phyloP scores from a whole-genome alignment of 2,113 vertebrate genomes.

The Gracilinanus agilis region DNA sequence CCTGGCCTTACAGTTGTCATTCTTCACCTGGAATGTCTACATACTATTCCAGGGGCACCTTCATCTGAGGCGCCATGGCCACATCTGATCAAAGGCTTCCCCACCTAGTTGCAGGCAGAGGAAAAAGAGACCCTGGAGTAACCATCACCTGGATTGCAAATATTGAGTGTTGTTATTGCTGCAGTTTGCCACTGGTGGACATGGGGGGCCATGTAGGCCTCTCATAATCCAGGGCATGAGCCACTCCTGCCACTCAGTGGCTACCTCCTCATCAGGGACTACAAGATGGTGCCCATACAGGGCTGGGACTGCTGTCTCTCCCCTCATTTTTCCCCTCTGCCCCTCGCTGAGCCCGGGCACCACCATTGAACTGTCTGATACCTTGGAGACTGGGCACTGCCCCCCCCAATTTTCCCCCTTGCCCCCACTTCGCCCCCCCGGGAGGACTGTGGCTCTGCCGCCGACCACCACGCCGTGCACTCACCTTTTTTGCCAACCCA shows the following conservation, averaged over 20 bases:
- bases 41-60: slow-evolving; percentile 60
- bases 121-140: slow-evolving; percentile 76
- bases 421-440: slow-evolving; percentile 80
- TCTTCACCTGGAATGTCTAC: slow-evolving; percentile 65
- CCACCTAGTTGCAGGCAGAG: slow-evolving; percentile 76
- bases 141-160: slow-evolving; percentile 71
- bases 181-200: slow-evolving; percentile 76
- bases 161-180: slow-evolving; percentile 70
- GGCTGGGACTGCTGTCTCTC: slow-evolving; percentile 77
- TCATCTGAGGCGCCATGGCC: slow-evolving; percentile 67
- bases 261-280: slow-evolving; percentile 77
- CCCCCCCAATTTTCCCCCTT: slow-evolving; percentile 79
- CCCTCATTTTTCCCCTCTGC: slow-evolving; percentile 68
- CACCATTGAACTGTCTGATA: slow-evolving; percentile 81
- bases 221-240: slow-evolving; percentile 71
- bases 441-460: slow-evolving; percentile 80
- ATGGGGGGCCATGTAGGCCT: slow-evolving; percentile 68
- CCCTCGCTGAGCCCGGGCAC: slow-evolving; percentile 78
- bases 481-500: slow-evolving; percentile 91
- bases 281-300: slow-evolving; percentile 77
- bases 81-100: slow-evolving; percentile 70
- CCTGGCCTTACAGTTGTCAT: slow-evolving; percentile 71
- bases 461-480: slow-evolving; percentile 83
- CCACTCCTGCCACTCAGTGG: slow-evolving; percentile 63
- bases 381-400: slow-evolving; percentile 80